Percentiles rank a stretch among this genome's conserved stretches.
Evolutionary conservation across 2,113 vertebrate genomes (phyloP).

Genomic region (Chunga burmeisteri): DNA sequence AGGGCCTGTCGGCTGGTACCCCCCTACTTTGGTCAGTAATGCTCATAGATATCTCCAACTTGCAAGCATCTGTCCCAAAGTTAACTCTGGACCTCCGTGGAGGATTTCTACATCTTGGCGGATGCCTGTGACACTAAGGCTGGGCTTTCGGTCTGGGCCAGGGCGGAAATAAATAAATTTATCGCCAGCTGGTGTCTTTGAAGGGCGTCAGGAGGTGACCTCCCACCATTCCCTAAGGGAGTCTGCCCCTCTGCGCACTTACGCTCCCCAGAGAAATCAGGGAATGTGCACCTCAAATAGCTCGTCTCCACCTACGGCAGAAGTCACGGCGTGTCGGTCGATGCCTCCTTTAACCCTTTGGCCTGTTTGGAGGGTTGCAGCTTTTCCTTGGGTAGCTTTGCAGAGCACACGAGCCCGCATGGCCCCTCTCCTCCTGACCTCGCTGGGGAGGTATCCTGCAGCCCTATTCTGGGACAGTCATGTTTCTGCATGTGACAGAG

Average conservation of each 20-base stretch:
- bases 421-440: background rate
- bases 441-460: background rate
- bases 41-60: background rate
- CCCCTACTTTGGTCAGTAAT: background rate
- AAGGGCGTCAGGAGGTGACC: background rate
- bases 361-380: background rate
- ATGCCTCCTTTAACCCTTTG: background rate
- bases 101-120: background rate
- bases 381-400: background rate
- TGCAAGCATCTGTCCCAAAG: accelerated
- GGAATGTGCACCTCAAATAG: background rate
- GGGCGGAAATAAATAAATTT: background rate
- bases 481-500: slow-evolving; percentile 24
- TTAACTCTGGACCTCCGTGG: background rate
- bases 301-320: background rate
- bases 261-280: background rate
- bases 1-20: background rate
- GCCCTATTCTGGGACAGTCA: slow-evolving; percentile 36
- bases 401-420: background rate
- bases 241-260: background rate
- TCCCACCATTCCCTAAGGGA: background rate
- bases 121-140: too few species aligned
- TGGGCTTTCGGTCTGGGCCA: background rate
- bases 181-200: background rate
- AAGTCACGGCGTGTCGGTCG: accelerated